These are phyloP conservation scores for Lobophora halterata DNA, from an alignment of 2,888 invertebrate species.

Conservation along the genomic window DNA sequence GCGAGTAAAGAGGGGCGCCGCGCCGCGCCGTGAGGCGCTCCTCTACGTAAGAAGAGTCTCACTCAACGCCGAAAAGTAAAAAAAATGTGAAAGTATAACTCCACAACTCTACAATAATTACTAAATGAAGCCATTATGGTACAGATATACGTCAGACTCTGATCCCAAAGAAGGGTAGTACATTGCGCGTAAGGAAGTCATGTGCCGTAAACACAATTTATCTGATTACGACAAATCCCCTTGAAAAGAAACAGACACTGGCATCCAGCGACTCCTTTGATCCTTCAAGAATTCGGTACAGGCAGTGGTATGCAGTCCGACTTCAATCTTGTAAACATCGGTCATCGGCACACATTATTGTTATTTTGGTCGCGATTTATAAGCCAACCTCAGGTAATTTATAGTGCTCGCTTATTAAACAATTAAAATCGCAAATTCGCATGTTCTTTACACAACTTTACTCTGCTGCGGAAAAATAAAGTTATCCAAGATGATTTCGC, in stretches of 20 bases:
- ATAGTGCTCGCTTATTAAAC: constrained; percentile 30
- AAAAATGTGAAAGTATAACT: constrained; percentile 18
- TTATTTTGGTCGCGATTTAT: constrained; percentile 47
- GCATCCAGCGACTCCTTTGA: constrained; percentile 56
- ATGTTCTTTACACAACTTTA: too few relatives aligned
- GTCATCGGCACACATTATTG: constrained; percentile 50
- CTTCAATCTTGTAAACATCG: constrained; percentile 50
- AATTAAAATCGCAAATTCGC: constrained; percentile 23
- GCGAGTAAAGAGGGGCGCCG: too few relatives aligned
- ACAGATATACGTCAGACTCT: too few relatives aligned
- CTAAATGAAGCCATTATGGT: constrained; percentile 20
- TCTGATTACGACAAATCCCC: constrained; percentile 61
- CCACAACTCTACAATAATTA: constrained; percentile 3
- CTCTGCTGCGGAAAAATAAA: too few relatives aligned
- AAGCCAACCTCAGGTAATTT: constrained; percentile 38
- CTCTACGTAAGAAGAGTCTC: too few relatives aligned
- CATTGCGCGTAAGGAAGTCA: constrained; percentile 55
- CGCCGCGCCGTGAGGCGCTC: too few relatives aligned
- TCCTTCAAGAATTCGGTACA: constrained; percentile 55
- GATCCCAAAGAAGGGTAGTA: constrained; percentile 31
- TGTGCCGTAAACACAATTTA: constrained; percentile 56
- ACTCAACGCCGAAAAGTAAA: too few relatives aligned
- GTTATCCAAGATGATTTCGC: too few relatives aligned
- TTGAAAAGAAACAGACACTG: constrained; percentile 62
- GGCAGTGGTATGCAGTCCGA: constrained; percentile 44